Evolutionary conservation across 2,113 vertebrate species (phyloP), one percentile per base, ranked within the genome.

Genomic region (Rhineura floridana): DNA sequence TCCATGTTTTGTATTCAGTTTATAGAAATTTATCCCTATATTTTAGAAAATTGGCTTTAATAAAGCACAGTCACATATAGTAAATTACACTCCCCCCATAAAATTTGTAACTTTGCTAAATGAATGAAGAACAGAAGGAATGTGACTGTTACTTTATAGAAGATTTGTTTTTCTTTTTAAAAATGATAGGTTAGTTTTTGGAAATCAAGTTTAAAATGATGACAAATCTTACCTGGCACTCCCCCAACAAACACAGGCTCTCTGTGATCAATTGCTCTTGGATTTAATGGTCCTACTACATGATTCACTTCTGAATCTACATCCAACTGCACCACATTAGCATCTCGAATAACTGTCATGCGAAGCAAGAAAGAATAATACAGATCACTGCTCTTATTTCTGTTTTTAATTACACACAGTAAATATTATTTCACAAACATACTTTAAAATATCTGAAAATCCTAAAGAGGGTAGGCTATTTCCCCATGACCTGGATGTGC

Each of bases 241-340:
- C 98, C 98, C 82, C 99, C 99, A 86, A 99, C 97, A 94, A 98
- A 99, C 65, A 99, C 97, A 4, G 98, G 98, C 62, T 97, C 97
- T 83, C 89, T 97, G 88, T 94, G 94, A 63, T 97, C 96, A 48
- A 81, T 91, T 87, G 97, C 90, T 63, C 93, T 96, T 87, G 96
- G 95, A 88, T 97, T 97, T 81, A 98, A 87, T 0, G 97, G 97
- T 69, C 98, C 98, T 77, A 98, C 97, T 8, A 98, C 97, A 17
- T 98, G 98, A 90, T 97, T 98, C 89, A 99, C 97, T 95, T 99
- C 98, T 50, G 98, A 99, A 91, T 99, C 98, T 67, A 99, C 98
- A 44, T 98, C 97, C 93, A 99, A 92, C 93, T 98, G 98, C 80
- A 99, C 97, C 48, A 98, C 97, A 2, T 98, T 98, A 50, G 96